These are phyloP conservation scores for Andricus quercusramuli DNA, from an alignment of 2,888 invertebrate genomes.

Conservation along the genomic window DNA sequence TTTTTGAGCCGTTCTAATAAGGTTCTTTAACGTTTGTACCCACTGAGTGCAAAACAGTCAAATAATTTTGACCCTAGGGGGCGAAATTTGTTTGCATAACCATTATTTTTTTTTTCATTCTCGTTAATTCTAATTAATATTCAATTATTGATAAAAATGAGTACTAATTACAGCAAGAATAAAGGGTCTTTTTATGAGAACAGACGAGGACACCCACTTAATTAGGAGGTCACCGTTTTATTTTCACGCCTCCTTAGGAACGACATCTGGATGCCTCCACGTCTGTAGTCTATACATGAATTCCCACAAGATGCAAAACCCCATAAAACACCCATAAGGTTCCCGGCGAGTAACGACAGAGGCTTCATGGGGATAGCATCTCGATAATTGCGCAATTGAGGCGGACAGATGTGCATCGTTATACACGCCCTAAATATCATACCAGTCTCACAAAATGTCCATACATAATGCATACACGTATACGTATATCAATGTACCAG, in stretches of 20 bases:
- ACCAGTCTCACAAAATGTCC: conserved; percentile 4
- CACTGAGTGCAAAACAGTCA: not conserved
- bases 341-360: conserved; percentile 1
- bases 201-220: conserved; percentile 22
- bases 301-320: conserved; percentile 26
- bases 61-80: not conserved
- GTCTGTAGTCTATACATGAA: not conserved
- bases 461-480: not conserved
- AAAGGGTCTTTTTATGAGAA: not conserved
- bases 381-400: conserved; percentile 34
- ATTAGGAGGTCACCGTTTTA: conserved; percentile 18
- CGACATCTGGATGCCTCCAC: conserved; percentile 21
- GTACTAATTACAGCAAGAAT: not conserved
- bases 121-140: not conserved
- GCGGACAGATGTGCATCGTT: conserved; percentile 14
- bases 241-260: conserved; percentile 33
- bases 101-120: not conserved
- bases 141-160: not conserved
- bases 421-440: conserved; percentile 8
- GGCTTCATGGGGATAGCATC: conserved; percentile 16
- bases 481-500: not conserved
- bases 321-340: conserved; percentile 14
- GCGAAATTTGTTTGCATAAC: not conserved
- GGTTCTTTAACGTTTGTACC: too few species aligned
- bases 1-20: too few species aligned